A percentile compares a stretch with the other conserved stretches of the same genome.
These are phyloP conservation scores for Gorsachius goisagi DNA, from an alignment of 2,113 vertebrate species.

Conservation along the genomic window DNA sequence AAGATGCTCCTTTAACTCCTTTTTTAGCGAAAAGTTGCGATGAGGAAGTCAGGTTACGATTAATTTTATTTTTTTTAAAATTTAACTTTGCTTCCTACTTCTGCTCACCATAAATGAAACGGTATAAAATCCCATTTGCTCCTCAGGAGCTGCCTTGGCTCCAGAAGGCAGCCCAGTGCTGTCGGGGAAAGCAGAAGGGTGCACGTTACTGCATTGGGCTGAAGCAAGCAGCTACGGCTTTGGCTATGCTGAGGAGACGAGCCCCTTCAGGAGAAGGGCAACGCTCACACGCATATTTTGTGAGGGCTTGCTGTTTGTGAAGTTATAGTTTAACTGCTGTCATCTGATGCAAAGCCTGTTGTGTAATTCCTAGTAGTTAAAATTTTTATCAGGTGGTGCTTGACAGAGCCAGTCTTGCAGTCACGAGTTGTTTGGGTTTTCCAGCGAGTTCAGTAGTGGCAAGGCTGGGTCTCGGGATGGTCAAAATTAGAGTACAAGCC, in stretches of 20 bases:
- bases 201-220: rapidly evolving
- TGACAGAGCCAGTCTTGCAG: neutral
- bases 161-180: neutral
- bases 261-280: neutral
- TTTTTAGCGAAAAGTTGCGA: rapidly evolving
- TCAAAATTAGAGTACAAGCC: neutral
- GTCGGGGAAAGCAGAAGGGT: neutral
- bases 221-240: neutral
- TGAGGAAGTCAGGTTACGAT: neutral
- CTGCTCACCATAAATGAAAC: neutral
- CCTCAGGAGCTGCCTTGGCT: neutral
- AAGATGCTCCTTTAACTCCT: neutral
- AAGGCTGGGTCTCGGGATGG: neutral
- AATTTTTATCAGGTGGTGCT: neutral
- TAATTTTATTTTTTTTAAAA: neutral
- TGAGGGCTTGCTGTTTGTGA: neutral
- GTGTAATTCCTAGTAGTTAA: neutral
- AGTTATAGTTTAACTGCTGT: neutral
- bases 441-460: neutral
- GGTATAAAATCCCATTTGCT: rapidly evolving
- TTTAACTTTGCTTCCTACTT: neutral
- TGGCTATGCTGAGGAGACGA: neutral
- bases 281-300: rapidly evolving
- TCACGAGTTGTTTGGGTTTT: neutral
- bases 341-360: neutral